Evolutionary conservation across 2,888 invertebrate genomes (phyloP), one percentile per base, ranked within the genome.

Genomic region (Euspilapteryx auroguttella): DNA sequence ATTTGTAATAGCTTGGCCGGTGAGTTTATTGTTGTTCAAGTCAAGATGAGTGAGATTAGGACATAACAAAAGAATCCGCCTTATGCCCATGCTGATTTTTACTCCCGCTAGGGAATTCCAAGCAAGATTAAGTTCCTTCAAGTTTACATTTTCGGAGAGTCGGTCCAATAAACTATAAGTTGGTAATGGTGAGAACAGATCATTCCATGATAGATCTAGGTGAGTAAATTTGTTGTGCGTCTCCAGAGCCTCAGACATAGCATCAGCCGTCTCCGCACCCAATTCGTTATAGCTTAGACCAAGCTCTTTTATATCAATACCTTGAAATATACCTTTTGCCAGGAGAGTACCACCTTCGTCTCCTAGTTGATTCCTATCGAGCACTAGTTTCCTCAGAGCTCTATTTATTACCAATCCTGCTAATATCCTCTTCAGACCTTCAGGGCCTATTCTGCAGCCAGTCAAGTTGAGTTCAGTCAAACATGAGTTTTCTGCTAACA

Each of bases 161-260:
- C 34, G 40, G 7, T 10, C 22, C 0, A 65, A 35, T 4, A 66
- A 43, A 32, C 32, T 39, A 12, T 30, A 41, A 2, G 47, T 43
- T n/a, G 51, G 52, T 9, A 34, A 35, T 3, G 43, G 38, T 14
- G 49, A 39, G 2, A 42, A 37, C 32, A 34, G 47, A 25, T 43
- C 50, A 29, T 69, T 69, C 61, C 61, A 65, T 1, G 68, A 65
- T 3, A 68, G 36, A 38, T 69, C 48, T 15, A 65, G 37, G 28
- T 42, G 37, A 3, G 45, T 45, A 14, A 66, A 46, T 30, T 45
- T 45, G 33, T 55, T 58, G 27, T 51, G 40, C 2, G 42, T 45
- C 36, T 61, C 52, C 3, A 68, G 44, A 3, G 55, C 50, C 39
- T 54, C 48, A 3, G 43, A 38, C 24, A 69, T 36, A 3, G 35